Conservation (phyloP, 2,888 invertebrate species). For the Seira ritae region DNA sequence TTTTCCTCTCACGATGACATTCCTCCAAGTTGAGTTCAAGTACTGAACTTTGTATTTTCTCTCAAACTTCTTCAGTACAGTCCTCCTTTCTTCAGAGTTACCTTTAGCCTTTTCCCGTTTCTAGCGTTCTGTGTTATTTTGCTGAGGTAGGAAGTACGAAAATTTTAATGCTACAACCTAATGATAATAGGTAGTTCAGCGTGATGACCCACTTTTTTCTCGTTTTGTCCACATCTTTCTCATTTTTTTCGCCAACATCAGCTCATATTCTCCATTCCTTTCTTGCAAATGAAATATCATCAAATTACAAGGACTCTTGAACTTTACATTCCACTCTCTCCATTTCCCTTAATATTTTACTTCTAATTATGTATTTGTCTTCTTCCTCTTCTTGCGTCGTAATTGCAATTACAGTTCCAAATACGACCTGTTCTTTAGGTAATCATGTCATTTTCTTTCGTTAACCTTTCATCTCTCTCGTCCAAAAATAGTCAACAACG, state of each 20-base stretch:
- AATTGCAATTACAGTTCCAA: no score
- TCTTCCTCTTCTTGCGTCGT: background rate
- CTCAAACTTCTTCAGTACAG: no score
- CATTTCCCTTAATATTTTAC: background rate
- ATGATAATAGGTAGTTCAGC: no score
- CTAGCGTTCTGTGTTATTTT: background rate
- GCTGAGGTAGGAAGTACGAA: background rate
- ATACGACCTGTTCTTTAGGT: background rate
- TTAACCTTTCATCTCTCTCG: background rate
- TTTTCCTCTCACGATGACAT: background rate
- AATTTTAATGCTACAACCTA: background rate
- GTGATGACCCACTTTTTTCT: background rate
- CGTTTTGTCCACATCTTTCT: no score
- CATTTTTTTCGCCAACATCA: background rate
- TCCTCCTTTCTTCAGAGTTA: background rate
- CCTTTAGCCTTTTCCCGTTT: background rate
- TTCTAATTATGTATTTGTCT: background rate
- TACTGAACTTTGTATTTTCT: no score
- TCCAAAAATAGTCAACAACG: background rate
- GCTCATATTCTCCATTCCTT: conserved; percentile 2
- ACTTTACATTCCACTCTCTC: background rate
- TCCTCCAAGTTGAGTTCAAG: no score
- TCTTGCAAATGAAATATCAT: background rate
- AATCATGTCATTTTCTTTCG: background rate
- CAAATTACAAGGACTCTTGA: background rate